A percentile compares a stretch with the other conserved stretches of the same genome.
These are phyloP conservation scores for Anastrepha ludens DNA, from an alignment of 1,140 invertebrate genomes.

Conservation along the genomic window DNA sequence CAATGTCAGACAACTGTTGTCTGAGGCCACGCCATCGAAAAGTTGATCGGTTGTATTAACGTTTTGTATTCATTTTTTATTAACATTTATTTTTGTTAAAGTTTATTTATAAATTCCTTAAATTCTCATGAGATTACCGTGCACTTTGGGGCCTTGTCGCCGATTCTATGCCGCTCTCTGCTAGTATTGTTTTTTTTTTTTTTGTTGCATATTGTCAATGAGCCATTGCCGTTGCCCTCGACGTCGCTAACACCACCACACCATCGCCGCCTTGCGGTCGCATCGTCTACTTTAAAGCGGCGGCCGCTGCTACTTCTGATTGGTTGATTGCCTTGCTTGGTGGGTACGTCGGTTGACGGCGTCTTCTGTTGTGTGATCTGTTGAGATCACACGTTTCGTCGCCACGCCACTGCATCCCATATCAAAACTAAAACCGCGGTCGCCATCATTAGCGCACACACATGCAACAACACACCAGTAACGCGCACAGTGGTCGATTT, in stretches of 20 bases:
- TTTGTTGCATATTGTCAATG: not conserved
- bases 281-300: not conserved
- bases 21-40: not conserved
- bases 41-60: not conserved
- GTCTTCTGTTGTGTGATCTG: slow-evolving; percentile 12
- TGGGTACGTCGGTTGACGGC: not conserved
- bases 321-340: slow-evolving; percentile 4
- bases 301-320: not conserved
- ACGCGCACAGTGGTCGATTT: too few relatives aligned
- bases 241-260: not conserved
- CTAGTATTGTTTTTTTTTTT: not conserved
- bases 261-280: not conserved
- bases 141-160: slow-evolving; percentile 23
- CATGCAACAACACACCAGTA: too few relatives aligned
- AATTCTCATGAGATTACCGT: slow-evolving; percentile 37
- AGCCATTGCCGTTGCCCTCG: not conserved
- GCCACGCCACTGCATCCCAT: not conserved
- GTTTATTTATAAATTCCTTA: slow-evolving; percentile 46
- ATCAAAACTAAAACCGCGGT: not conserved
- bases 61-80: slow-evolving; percentile 22
- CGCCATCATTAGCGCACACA: slow-evolving; percentile 4
- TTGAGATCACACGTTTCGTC: slow-evolving; percentile 12
- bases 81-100: not conserved
- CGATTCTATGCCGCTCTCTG: not conserved
- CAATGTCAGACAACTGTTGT: not conserved